phyloP scores from a whole-genome alignment of 1,140 invertebrate species.

The Caenorhabditis latens region DNA sequence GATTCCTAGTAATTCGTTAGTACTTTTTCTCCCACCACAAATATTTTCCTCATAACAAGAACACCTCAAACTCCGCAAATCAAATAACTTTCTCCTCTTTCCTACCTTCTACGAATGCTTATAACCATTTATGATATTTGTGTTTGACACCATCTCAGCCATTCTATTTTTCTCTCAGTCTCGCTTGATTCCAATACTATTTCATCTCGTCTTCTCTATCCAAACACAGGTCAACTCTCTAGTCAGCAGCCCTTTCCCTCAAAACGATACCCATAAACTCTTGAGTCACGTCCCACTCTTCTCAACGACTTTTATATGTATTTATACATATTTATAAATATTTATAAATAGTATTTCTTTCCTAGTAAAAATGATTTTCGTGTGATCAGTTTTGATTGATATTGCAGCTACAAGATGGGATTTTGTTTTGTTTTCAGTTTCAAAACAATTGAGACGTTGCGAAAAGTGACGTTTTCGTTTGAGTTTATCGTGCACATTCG shows the following conservation, averaged over 20 bases:
- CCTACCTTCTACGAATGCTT: neutral
- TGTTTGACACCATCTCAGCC: constrained; percentile 29
- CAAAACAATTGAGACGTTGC: neutral
- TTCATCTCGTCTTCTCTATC: neutral
- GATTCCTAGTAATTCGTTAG: too few species aligned
- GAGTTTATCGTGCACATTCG: neutral
- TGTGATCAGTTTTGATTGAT: neutral
- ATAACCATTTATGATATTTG: constrained; percentile 52
- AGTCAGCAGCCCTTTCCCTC: neutral
- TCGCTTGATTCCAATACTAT: neutral
- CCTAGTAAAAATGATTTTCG: neutral
- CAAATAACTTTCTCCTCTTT: constrained; percentile 13
- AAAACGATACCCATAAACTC: constrained; percentile 39
- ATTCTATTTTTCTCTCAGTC: neutral
- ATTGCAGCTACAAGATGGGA: too few species aligned
- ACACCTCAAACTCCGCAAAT: neutral
- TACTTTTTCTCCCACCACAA: neutral
- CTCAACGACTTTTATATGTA: constrained; percentile 4
- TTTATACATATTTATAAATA: neutral
- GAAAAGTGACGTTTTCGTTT: neutral
- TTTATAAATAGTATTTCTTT: neutral
- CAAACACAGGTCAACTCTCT: constrained; percentile 30
- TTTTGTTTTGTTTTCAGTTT: too few species aligned
- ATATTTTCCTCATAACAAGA: neutral
- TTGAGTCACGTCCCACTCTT: constrained; percentile 12